Evolutionary conservation across 2,797 vertebrate species (phyloP), one percentile per base, ranked within the genome.

Genomic region (Sebastes steindachneri): DNA sequence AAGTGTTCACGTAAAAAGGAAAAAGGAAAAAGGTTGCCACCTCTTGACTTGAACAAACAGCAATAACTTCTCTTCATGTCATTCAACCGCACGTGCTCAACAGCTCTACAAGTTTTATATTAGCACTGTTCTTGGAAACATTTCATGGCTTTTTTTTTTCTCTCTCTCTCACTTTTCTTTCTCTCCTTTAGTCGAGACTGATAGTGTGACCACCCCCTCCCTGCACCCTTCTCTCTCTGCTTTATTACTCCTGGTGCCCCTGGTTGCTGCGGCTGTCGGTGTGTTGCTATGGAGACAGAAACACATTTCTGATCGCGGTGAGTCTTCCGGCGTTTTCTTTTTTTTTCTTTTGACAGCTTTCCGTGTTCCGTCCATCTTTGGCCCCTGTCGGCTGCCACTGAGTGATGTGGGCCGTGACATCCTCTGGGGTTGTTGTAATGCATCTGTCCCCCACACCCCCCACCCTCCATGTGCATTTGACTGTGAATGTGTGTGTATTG

Each of bases 271-370:
- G 75, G 90, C 90, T 89, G 92, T 91, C 80, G 90, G 91, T 83
- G 93, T 95, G 95, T 96, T 96, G 92, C 95, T 96, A 96, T 96
- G 95, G 95, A 95, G 92, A 96, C 95, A 86, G 88, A 92, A 93
- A 91, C 88, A 93, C 92, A 89, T 93, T 91, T 91, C 91, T 88
- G 87, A 84, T 80, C 91, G 74, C 15, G 87, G 96, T 96, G 92
- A 96, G 95, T 94, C 92, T 92, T 89, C 84, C 45, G 73, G 87
- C 86, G 26, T 77, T 85, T 89, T 93, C 68, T 77, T 82, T 87
- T 62, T 55, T 62, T 55, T 80, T 68, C 83, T 68, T 88, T 82
- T 90, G 91, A 93, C 91, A 89, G 75, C 80, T 85, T 83, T 85
- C 73, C n/a, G 2, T 85, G 89, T 82, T 89, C 69, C 25, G 85